A percentile compares a stretch with the other conserved stretches of the same genome.
phyloP scores from a whole-genome alignment of 2,797 vertebrate genomes.

The Dendrocincla fuliginosa region DNA sequence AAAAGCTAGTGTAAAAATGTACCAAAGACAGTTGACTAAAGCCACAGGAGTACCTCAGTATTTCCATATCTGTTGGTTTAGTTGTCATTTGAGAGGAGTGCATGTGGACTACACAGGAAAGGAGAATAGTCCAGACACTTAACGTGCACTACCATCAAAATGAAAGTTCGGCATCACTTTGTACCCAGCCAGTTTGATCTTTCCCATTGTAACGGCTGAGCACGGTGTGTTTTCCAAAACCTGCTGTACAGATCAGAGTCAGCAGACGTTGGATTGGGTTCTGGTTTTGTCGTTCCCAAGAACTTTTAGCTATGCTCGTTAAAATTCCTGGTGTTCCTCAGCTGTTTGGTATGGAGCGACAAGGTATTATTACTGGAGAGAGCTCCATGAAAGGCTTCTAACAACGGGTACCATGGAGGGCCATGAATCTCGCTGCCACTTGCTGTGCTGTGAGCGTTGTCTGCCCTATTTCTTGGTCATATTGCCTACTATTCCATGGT shows the following conservation, averaged over 20 bases:
- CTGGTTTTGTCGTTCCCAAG: neutral
- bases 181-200: neutral
- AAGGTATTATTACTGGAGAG: neutral
- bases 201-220: rapidly evolving
- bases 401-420: neutral
- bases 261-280: neutral
- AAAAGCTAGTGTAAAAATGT: neutral
- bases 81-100: neutral
- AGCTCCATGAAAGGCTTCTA: neutral
- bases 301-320: neutral
- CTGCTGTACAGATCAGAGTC: neutral
- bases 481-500: neutral
- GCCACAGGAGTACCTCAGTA: neutral
- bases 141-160: neutral
- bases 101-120: neutral
- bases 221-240: neutral
- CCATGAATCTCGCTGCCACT: neutral
- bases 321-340: neutral
- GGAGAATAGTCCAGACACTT: neutral
- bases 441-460: neutral
- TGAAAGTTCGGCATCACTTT: neutral
- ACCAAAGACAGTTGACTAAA: neutral
- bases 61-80: neutral
- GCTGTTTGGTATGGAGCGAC: neutral
- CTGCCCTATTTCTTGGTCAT: neutral